Percentiles rank a stretch among this genome's conserved stretches.
These are phyloP conservation scores for Otolemur crassicaudatus DNA, from an alignment of 2,797 vertebrate species.

Conservation along the genomic window DNA sequence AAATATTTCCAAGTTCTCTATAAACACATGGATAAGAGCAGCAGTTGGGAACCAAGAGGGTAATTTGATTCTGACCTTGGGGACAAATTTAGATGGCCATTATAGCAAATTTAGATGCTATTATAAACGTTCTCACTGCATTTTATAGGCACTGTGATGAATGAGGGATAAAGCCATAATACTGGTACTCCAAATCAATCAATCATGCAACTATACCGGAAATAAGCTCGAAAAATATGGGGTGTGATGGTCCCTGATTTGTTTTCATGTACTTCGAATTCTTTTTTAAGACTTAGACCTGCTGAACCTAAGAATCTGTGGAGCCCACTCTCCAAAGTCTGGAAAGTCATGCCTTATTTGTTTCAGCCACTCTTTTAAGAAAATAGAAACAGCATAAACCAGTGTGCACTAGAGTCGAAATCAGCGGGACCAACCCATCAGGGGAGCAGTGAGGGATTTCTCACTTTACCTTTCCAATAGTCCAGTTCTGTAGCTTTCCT, in stretches of 20 bases:
- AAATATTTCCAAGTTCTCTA: conserved; percentile 47
- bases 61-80: conserved; percentile 20
- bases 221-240: not conserved
- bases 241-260: not conserved
- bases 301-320: not conserved
- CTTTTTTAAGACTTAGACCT: not conserved
- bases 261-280: not conserved
- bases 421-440: not conserved
- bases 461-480: conserved; percentile 9
- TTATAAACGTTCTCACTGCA: conserved; percentile 11
- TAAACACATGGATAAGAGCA: not conserved
- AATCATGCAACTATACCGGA: not conserved
- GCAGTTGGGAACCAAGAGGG: not conserved
- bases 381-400: not conserved
- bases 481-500: not conserved
- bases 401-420: not conserved
- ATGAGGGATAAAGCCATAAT: not conserved
- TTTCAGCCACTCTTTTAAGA: not conserved
- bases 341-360: conserved; percentile 15
- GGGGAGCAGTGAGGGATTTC: not conserved
- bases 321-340: not conserved
- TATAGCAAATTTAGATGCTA: not conserved
- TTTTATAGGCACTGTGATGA: not conserved
- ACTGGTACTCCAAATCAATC: not conserved
- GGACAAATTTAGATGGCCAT: not conserved